phyloP scores from a whole-genome alignment of 2,113 vertebrate genomes.

The Lampris incognitus region DNA sequence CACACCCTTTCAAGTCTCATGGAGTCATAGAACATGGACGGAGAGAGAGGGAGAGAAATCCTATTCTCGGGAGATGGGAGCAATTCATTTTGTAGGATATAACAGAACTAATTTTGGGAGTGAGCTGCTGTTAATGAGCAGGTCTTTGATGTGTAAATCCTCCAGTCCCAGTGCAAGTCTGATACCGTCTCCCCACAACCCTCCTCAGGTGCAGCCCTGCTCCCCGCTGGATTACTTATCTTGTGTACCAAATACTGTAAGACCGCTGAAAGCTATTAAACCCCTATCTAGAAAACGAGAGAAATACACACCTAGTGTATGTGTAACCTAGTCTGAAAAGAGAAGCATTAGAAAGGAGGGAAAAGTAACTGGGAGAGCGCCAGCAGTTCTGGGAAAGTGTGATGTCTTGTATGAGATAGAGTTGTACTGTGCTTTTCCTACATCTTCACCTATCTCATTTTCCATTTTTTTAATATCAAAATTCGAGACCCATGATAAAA shows the following conservation, averaged over 20 bases:
- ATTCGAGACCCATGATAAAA: conserved; percentile 44
- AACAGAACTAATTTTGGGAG: conserved; percentile 75
- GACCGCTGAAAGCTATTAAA: conserved; percentile 47
- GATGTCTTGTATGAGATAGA: background rate
- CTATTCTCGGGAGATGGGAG: conserved; percentile 49
- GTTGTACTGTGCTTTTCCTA: background rate
- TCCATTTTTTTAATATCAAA: conserved; percentile 21
- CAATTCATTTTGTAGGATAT: conserved; percentile 63
- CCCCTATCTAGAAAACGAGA: background rate
- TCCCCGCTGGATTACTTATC: conserved; percentile 63
- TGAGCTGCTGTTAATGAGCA: conserved; percentile 71
- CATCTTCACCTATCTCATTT: conserved; percentile 39
- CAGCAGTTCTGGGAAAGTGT: background rate
- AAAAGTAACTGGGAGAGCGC: conserved; percentile 6
- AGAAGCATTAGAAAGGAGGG: conserved; percentile 1
- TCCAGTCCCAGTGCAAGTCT: conserved; percentile 49
- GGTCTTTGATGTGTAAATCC: conserved; percentile 81
- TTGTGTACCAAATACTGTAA: conserved; percentile 41
- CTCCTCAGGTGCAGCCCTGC: conserved; percentile 60
- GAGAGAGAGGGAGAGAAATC: conserved; percentile 7
- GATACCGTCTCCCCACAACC: conserved; percentile 65
- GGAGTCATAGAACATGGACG: background rate
- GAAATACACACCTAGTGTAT: conserved; percentile 7
- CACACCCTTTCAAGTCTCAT: conserved; percentile 22
- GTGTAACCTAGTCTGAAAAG: conserved; percentile 8